Percentiles rank a stretch among this genome's conserved stretches.
phyloP scores from a whole-genome alignment of 2,888 invertebrate genomes.

The Dastarcus helophoroides region DNA sequence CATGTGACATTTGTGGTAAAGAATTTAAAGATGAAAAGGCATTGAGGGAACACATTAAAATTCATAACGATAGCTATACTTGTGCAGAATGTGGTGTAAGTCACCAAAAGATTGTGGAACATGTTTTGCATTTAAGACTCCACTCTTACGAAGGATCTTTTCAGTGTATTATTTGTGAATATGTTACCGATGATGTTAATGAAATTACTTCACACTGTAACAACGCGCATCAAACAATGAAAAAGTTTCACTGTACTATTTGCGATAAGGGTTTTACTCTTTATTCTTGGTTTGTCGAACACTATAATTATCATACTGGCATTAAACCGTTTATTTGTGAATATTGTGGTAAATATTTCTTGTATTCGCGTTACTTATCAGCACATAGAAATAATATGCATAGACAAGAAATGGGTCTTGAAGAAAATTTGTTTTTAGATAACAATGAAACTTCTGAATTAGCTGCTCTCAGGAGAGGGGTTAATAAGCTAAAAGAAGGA shows the following conservation, averaged over 20 bases:
- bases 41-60: conserved; percentile 32
- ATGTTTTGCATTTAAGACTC: conserved; percentile 29
- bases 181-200: conserved; percentile 26
- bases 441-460: too few species aligned
- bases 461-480: too few species aligned
- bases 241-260: conserved; percentile 43
- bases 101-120: conserved; percentile 32
- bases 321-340: conserved; percentile 43
- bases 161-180: conserved; percentile 33
- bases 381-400: conserved; percentile 34
- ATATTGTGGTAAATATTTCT: conserved; percentile 42
- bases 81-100: conserved; percentile 32
- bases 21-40: conserved; percentile 26
- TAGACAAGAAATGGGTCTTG: too few species aligned
- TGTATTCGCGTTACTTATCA: conserved; percentile 32
- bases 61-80: conserved; percentile 32
- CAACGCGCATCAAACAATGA: conserved; percentile 24
- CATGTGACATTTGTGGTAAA: conserved; percentile 33
- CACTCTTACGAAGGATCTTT: conserved; percentile 30
- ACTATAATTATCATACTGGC: conserved; percentile 47
- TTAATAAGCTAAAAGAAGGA: too few species aligned
- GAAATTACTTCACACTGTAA: conserved; percentile 31
- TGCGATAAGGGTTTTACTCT: conserved; percentile 47
- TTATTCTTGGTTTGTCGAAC: conserved; percentile 44
- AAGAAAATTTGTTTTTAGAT: too few species aligned